Base-by-base conservation (phyloP, 2,888 invertebrate genomes). In the Urechis unicinctus region DNA sequence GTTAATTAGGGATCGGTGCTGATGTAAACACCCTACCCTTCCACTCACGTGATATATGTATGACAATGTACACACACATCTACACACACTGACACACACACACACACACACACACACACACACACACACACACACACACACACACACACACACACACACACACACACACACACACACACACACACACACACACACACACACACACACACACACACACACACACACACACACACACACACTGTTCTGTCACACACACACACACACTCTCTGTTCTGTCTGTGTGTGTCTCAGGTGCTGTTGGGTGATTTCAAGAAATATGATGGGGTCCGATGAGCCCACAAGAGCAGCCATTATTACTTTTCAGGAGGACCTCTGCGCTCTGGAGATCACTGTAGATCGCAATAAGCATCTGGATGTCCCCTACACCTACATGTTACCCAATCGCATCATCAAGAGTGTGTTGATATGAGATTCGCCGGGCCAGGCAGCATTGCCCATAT, bases 401-500 rank as follows among this genome's bases (percentile, higher is more conserved):
- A 61, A 56, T 29, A 28, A 24, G 1, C 22, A 25, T 2, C 42
- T 57, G 13, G 46, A 56, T 3, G 29, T 52, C 25, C 56, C 60
- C 6, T 61, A 61, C 48, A 53, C 56, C 1, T 61, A 61, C 53
- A 56, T 61, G 21, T 21, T 53, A 21, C 61, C 61, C 3, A 43
- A 46, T 4, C 26, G 28, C 9, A 45, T 61, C 9, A 52, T 59
- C n/a, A 54, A 50, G 13, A 58, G 58, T 49, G 45, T 55, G 2
- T 42, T 26, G n/a, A 44, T 36, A 4, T 55, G 41, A 24, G 6
- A 50, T 6, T 36, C 21, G 17, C 26, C 22, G n/a, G n/a, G n/a
- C n/a, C n/a, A n/a, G n/a, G n/a, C n/a, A n/a, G n/a, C n/a, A n/a
- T n/a, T n/a, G n/a, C n/a, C n/a, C n/a, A n/a, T n/a, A n/a, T n/a